Percentiles rank a stretch among this genome's conserved stretches.
Evolutionary conservation across 2,113 vertebrate genomes (phyloP).

Genomic region (Neolamprologus caudopunctatus): DNA sequence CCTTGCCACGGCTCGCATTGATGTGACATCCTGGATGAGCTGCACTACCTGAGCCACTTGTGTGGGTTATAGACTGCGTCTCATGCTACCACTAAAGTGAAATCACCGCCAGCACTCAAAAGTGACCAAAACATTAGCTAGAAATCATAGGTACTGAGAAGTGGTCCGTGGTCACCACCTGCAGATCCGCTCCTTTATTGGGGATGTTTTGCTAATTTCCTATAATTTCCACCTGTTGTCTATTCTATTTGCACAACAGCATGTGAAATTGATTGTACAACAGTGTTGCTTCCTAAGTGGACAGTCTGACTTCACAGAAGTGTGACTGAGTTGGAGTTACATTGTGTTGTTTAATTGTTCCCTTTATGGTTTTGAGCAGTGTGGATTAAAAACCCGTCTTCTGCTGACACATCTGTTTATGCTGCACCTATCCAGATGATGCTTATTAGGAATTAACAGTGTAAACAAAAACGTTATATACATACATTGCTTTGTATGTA

Average conservation of each 20-base stretch:
- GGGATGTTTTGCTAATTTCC: background rate
- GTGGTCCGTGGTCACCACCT: rapidly evolving
- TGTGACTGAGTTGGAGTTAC: rapidly evolving
- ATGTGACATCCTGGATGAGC: rapidly evolving
- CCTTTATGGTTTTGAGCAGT: background rate
- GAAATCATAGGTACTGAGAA: background rate
- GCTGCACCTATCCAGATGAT: background rate
- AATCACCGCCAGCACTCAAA: background rate
- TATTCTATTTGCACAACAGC: rapidly evolving
- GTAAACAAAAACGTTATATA: rapidly evolving
- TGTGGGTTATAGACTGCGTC: background rate
- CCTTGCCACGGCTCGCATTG: background rate
- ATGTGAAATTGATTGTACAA: background rate
- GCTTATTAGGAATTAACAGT: background rate
- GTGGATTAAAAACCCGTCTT: rapidly evolving
- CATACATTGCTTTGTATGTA: background rate
- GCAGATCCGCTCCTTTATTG: rapidly evolving
- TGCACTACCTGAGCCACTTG: rapidly evolving
- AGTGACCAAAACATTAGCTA: background rate
- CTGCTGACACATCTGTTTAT: background rate
- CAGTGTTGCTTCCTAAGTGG: background rate
- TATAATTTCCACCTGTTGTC: background rate
- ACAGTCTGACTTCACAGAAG: rapidly evolving
- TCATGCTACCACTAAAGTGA: rapidly evolving
- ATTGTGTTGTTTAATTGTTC: rapidly evolving